phyloP scores from a whole-genome alignment of 2,888 invertebrate genomes.

The Scrobipalpa atriplicella region DNA sequence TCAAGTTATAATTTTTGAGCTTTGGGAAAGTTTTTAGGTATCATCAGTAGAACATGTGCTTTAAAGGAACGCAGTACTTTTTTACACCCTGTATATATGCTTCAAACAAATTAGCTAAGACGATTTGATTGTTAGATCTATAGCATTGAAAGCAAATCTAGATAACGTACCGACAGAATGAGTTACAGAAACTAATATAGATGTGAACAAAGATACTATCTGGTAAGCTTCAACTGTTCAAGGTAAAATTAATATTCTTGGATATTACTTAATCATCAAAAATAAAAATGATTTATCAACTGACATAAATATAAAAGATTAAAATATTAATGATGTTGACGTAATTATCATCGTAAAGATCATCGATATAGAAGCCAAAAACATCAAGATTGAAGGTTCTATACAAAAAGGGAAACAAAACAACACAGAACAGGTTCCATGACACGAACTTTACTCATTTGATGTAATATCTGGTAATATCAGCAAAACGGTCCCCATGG shows the following conservation, averaged over 20 bases:
- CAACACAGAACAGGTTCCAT: conserved; percentile 44
- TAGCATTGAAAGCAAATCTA: background rate
- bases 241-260: background rate
- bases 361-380: background rate
- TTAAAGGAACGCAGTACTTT: too few species aligned
- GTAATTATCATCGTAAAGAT: background rate
- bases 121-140: background rate
- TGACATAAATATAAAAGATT: background rate
- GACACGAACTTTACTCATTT: conserved; percentile 56
- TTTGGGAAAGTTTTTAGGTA: too few species aligned
- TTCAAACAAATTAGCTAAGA: background rate
- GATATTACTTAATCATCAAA: background rate
- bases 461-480: conserved; percentile 48
- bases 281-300: background rate
- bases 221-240: conserved; percentile 1
- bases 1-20: too few species aligned
- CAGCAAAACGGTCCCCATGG: conserved; percentile 53
- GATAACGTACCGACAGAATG: conserved; percentile 1
- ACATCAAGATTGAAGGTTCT: conserved; percentile 19
- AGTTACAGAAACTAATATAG: background rate
- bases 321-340: conserved; percentile 4
- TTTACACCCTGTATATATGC: too few species aligned
- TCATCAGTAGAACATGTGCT: too few species aligned
- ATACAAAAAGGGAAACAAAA: conserved; percentile 27
- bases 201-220: background rate